Percentiles rank a stretch among this genome's conserved stretches.
Evolutionary conservation across 2,888 invertebrate species (phyloP).

Genomic region (Apodemia hepburni): DNA sequence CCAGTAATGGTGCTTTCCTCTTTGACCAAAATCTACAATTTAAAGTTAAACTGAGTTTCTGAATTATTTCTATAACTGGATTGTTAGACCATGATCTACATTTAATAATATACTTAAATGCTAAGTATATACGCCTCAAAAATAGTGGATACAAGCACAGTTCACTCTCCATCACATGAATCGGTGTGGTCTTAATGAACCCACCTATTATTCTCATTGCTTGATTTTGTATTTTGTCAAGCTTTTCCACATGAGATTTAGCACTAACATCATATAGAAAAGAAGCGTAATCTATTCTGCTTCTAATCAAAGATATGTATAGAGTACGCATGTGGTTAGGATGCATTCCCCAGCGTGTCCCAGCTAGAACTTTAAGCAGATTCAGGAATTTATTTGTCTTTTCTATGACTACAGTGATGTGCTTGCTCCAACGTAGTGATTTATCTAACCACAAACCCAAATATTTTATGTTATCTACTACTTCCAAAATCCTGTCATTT

Average conservation of each 20-base stretch:
- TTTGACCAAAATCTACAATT: background rate
- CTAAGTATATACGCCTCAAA: slow-evolving; percentile 21
- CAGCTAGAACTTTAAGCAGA: slow-evolving; percentile 24
- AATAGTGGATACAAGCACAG: slow-evolving; percentile 21
- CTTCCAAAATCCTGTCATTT: background rate
- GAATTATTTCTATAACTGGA: background rate
- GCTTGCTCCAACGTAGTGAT: slow-evolving; percentile 24
- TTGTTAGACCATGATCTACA: background rate
- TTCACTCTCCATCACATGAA: slow-evolving; percentile 27
- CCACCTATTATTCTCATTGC: slow-evolving; percentile 26
- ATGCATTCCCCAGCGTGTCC: slow-evolving; percentile 26
- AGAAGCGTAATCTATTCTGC: slow-evolving; percentile 20
- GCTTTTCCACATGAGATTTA: slow-evolving; percentile 20
- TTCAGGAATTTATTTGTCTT: slow-evolving; percentile 23
- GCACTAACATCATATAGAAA: slow-evolving; percentile 24
- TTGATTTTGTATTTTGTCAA: slow-evolving; percentile 25
- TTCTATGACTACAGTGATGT: slow-evolving; percentile 25
- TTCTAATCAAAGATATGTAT: slow-evolving; percentile 23
- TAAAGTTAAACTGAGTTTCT: background rate
- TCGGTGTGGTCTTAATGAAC: slow-evolving; percentile 25
- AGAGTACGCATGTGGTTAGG: slow-evolving; percentile 19
- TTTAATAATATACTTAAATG: slow-evolving; percentile 20
- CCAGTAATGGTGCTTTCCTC: background rate
- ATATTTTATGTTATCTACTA: slow-evolving; percentile 24
- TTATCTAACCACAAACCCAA: slow-evolving; percentile 28